Percentiles rank a stretch among this genome's conserved stretches.
phyloP scores from a whole-genome alignment of 2,113 vertebrate genomes.

The Nannobrachium achirus region DNA sequence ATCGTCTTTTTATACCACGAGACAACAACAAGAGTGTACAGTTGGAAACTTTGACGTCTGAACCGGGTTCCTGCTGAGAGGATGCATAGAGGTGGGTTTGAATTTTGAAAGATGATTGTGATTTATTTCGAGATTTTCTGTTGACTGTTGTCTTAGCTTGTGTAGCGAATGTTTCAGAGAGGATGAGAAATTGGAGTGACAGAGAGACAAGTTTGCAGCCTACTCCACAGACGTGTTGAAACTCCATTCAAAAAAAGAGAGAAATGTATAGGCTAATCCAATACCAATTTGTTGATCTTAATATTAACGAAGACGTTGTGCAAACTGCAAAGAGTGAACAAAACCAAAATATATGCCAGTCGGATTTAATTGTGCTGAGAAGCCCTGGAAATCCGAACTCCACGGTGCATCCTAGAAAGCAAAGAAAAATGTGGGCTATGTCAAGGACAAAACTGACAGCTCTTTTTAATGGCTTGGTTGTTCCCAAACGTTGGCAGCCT shows the following conservation, averaged over 20 bases:
- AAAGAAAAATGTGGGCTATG: too few relatives aligned
- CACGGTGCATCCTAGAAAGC: neutral
- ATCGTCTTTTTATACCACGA: too few relatives aligned
- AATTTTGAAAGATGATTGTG: too few relatives aligned
- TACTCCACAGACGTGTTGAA: too few relatives aligned
- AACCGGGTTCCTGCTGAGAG: conserved; percentile 22
- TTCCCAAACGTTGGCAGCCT: neutral
- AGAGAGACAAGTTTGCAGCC: too few relatives aligned
- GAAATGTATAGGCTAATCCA: too few relatives aligned
- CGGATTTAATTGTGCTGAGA: neutral
- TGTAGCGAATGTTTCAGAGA: neutral
- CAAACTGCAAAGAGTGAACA: neutral
- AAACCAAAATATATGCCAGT: neutral
- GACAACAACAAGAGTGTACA: too few relatives aligned
- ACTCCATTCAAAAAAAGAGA: too few relatives aligned
- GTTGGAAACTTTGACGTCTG: conserved; percentile 20
- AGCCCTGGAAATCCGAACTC: neutral
- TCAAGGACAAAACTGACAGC: too few relatives aligned
- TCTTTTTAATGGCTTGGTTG: neutral
- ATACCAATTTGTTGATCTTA: neutral
- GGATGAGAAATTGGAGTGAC: neutral
- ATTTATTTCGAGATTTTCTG: too few relatives aligned
- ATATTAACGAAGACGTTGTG: neutral
- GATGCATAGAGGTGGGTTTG: conserved; percentile 67
- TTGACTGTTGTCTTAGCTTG: too few relatives aligned